A percentile compares a stretch with the other conserved stretches of the same genome.
Conservation (phyloP, 2,888 invertebrate genomes). For the Erebia palarica region DNA sequence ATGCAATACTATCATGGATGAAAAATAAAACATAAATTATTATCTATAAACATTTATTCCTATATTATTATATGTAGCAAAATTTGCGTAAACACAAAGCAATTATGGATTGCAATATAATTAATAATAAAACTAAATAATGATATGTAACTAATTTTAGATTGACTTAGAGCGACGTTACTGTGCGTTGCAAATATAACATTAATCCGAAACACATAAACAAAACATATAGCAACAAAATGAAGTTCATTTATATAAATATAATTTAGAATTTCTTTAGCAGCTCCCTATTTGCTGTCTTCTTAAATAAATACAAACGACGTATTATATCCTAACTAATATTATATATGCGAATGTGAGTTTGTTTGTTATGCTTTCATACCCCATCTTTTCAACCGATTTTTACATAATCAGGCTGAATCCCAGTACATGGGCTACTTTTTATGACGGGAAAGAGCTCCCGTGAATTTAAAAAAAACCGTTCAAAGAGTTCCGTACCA, state of each 20-base stretch:
- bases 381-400: too few species aligned
- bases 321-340: too few species aligned
- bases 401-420: too few species aligned
- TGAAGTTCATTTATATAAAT: constrained; percentile 63
- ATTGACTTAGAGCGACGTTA: constrained; percentile 70
- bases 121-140: constrained; percentile 75
- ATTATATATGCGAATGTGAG: too few species aligned
- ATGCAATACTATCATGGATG: neutral
- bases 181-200: constrained; percentile 56
- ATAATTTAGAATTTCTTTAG: constrained; percentile 70
- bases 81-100: constrained; percentile 76
- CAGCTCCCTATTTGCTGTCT: constrained; percentile 49
- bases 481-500: too few species aligned
- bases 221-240: constrained; percentile 66
- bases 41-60: constrained; percentile 75
- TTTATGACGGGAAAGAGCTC: too few species aligned
- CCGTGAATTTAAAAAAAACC: too few species aligned
- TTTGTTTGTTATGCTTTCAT: too few species aligned
- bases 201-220: constrained; percentile 52
- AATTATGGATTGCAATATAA: constrained; percentile 70
- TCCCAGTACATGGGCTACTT: too few species aligned
- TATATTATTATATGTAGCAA: constrained; percentile 63
- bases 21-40: constrained; percentile 38
- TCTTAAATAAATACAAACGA: neutral
- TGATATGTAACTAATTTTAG: constrained; percentile 76